Percentiles rank a stretch among this genome's conserved stretches.
phyloP scores from a whole-genome alignment of 2,113 vertebrate genomes.

The Misgurnus mizolepis region DNA sequence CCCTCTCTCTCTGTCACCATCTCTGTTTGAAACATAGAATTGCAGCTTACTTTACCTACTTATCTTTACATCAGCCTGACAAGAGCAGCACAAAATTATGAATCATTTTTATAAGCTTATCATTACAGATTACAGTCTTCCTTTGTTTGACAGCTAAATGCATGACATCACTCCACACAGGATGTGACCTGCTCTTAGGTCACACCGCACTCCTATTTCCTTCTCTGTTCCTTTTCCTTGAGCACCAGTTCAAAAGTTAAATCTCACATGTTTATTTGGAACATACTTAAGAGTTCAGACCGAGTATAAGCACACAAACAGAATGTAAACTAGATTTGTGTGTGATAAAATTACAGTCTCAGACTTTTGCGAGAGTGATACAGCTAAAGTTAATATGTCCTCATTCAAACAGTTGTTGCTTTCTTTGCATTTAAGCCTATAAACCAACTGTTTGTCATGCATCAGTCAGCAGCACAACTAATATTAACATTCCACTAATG shows the following conservation, averaged over 20 bases:
- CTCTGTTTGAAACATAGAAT: no score
- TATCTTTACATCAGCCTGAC: no score
- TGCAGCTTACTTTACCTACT: no score
- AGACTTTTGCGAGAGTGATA: neutral
- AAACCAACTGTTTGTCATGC: neutral
- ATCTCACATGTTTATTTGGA: neutral
- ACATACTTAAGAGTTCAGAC: no score
- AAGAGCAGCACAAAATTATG: neutral
- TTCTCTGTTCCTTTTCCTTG: neutral
- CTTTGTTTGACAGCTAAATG: neutral
- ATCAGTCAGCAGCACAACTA: slow-evolving; percentile 1
- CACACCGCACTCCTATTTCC: slow-evolving; percentile 1
- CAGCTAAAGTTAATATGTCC: neutral
- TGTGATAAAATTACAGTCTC: slow-evolving; percentile 1
- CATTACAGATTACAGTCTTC: neutral
- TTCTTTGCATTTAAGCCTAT: neutral
- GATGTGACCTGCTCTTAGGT: slow-evolving; percentile 1
- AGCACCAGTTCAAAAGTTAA: neutral
- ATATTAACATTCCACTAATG: slow-evolving; percentile 15
- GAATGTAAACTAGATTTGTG: neutral
- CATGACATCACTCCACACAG: neutral
- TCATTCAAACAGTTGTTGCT: neutral
- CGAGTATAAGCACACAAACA: neutral
- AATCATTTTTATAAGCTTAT: neutral
- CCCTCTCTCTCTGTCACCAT: no score